Evolutionary conservation across 2,888 invertebrate genomes (phyloP).

Genomic region (Drosophila testacea): DNA sequence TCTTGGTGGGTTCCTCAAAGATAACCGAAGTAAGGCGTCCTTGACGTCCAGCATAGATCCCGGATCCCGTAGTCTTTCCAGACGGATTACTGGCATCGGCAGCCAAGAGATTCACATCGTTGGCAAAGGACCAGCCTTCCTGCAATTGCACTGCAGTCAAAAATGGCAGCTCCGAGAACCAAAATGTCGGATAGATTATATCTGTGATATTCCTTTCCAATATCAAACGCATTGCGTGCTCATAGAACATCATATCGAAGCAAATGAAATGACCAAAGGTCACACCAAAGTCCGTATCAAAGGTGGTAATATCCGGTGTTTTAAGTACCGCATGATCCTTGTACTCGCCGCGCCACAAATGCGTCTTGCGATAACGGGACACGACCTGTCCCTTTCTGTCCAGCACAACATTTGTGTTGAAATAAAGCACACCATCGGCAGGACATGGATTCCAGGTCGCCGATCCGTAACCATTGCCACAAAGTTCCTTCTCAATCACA

Average conservation of each 20-base stretch:
- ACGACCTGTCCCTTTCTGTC: slow-evolving; percentile 90
- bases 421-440: slow-evolving; percentile 83
- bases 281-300: slow-evolving; percentile 91
- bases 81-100: slow-evolving; percentile 87
- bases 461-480: slow-evolving; percentile 73
- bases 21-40: slow-evolving; percentile 80
- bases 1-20: slow-evolving; percentile 50
- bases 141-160: slow-evolving; percentile 86
- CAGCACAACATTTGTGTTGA: slow-evolving; percentile 92
- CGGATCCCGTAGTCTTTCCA: slow-evolving; percentile 87
- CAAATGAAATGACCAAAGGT: slow-evolving; percentile 93
- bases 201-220: slow-evolving; percentile 75
- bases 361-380: slow-evolving; percentile 85
- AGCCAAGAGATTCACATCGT: slow-evolving; percentile 87
- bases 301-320: slow-evolving; percentile 87
- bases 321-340: slow-evolving; percentile 85
- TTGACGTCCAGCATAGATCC: slow-evolving; percentile 86
- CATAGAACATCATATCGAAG: slow-evolving; percentile 92
- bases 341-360: slow-evolving; percentile 86
- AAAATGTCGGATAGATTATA: slow-evolving; percentile 88
- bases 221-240: slow-evolving; percentile 87
- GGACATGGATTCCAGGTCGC: slow-evolving; percentile 60
- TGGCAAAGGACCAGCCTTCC: slow-evolving; percentile 87
- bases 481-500: slow-evolving; percentile 87
- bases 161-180: slow-evolving; percentile 93